Base-by-base conservation (phyloP, 2,888 invertebrate genomes). In the Xestia rhomboidea region DNA sequence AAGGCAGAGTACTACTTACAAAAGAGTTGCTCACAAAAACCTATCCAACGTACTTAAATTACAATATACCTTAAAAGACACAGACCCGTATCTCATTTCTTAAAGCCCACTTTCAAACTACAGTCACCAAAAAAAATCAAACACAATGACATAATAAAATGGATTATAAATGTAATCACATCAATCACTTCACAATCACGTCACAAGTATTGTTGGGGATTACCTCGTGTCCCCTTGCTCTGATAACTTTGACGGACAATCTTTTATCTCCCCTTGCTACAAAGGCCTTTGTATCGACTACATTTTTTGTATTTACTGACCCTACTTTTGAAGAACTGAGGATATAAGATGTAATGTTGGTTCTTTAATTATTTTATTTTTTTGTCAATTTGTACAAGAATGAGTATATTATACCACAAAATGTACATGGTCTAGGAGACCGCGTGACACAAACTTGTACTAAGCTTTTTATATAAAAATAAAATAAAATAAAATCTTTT, bases 191-290 rank as follows among this genome's bases (percentile, higher is more conserved):
- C 69, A 73, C 73, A 84, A 81, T 84, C 80, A 78, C 67, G 84
- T 69, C 79, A 80, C 77, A 81, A 80, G 86, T 89, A 88, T 84
- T 84, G 74, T 70, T 54, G 34, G 81, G 81, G 83, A 89, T 87
- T 82, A 81, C 84, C 76, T 67, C 67, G 82, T 83, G 87, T 88
- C 84, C 81, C 83, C 72, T 83, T 72, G 15, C 68, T 30, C 63
- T 82, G 89, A 88, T 89, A 89, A 84, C 85, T 85, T 87, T 87
- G 87, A 89, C 78, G 82, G 79, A 86, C 85, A 83, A 89, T 89
- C 89, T 89, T 83, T 88, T 88, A 89, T 89, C 89, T 89, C 79
- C 87, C 85, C 84, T 83, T 75, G 73, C 77, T 78, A 79, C 81
- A 86, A 83, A 81, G 75, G 68, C 71, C 83, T 87, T 87, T 88